These are phyloP conservation scores for Pituophis catenifer DNA, from an alignment of 2,113 vertebrate species.

Conservation along the genomic window DNA sequence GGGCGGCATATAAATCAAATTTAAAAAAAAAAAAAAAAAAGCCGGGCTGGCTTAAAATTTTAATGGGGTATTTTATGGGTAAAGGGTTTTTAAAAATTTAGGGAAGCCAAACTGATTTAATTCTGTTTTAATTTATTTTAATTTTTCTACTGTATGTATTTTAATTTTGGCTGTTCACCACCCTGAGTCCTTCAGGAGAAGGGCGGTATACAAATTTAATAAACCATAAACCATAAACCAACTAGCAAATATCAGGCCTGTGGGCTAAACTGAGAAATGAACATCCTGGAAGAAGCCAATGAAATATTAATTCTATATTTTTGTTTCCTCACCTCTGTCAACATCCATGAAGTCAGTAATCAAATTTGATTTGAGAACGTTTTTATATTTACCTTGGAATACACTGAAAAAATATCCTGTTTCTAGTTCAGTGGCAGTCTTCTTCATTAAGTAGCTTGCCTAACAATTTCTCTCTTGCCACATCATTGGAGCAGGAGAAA, in stretches of 20 bases:
- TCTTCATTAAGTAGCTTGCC: background rate
- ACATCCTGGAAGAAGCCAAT: background rate
- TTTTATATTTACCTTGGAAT: background rate
- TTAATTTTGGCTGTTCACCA: too few relatives aligned
- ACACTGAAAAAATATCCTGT: background rate
- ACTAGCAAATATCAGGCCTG: background rate
- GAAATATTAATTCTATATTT: background rate
- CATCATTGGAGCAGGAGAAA: background rate
- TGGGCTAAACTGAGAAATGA: background rate
- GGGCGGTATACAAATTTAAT: too few relatives aligned
- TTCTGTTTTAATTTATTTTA: too few relatives aligned
- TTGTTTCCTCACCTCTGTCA: background rate
- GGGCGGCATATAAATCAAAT: too few relatives aligned
- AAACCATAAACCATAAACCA: too few relatives aligned
- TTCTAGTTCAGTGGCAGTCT: background rate
- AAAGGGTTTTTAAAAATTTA: too few relatives aligned
- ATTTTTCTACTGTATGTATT: too few relatives aligned
- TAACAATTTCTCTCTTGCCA: background rate
- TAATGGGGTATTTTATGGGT: too few relatives aligned
- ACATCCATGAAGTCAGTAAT: background rate
- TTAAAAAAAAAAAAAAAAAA: too few relatives aligned
- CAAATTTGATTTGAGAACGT: background rate
- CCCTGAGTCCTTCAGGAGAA: too few relatives aligned
- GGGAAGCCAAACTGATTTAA: too few relatives aligned
- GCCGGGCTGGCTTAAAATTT: too few relatives aligned